Base-by-base conservation (phyloP, 2,888 invertebrate genomes). In the Lacanobia oleracea region DNA sequence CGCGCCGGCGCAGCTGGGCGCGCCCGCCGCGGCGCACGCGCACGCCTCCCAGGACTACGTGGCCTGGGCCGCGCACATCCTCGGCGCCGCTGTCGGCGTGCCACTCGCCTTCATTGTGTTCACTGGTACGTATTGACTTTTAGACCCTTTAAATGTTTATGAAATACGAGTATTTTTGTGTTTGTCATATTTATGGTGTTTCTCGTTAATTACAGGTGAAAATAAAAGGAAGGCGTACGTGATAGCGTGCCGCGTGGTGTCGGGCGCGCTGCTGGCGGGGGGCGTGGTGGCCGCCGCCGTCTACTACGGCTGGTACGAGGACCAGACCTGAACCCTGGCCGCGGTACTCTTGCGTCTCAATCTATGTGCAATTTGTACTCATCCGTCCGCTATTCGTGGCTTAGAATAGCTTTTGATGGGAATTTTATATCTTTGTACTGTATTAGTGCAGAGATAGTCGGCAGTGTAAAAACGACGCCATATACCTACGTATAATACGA, bases 31-130 rank as follows among this genome's bases (percentile, higher is more conserved):
- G 1, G 86, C 80, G 66, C 87, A 85, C 53, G 80, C 85, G 21
- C 84, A 81, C 18, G 75, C 74, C 16, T 63, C 82, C 18, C 79
- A 82, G 63, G 91, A 90, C 23, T 90, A 91, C 80, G 96, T 98
- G 75, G 97, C 98, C 54, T 97, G 98, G 97, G 97, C 97, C 1
- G 97, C 98, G 8, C 98, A 98, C 88, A 93, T 96, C 21, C 96
- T 97, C 9, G 98, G 98, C 7, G 98, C 97, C 5, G 89, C 97
- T 1, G 96, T 97, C 1, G 98, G 98, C 0, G 92, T 97, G 2
- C 93, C 97, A 9, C 87, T 97, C 5, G 97, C 97, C 9, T 96
- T 97, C 71, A 90, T 97, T 16, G 90, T 97, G 14, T 97, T 96
- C 83, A 94, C 90, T 63, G 95, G 94, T 96, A 68, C 82, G 88